phyloP scores from a whole-genome alignment of 2,888 invertebrate genomes.

The Priapulus caudatus region DNA sequence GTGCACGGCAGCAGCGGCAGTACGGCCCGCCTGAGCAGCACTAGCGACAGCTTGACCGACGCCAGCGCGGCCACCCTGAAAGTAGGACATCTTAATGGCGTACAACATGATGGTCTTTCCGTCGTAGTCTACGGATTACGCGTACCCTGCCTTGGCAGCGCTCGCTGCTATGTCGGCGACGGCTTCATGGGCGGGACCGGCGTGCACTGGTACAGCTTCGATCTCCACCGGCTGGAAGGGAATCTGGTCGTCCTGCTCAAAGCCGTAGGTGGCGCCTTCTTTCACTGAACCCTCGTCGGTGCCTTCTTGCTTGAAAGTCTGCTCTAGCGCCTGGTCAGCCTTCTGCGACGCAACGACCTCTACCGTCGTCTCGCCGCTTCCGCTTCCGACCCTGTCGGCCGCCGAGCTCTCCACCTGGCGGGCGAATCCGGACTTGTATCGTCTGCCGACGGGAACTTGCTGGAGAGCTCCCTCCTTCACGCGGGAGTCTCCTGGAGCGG shows the following conservation, averaged over 20 bases:
- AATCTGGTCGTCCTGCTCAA: not conserved
- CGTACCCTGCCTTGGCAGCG: no score
- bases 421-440: constrained; percentile 1
- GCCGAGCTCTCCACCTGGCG: not conserved
- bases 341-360: not conserved
- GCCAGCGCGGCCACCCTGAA: no score
- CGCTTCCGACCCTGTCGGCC: not conserved
- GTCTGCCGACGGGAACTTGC: not conserved
- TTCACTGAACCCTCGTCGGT: not conserved
- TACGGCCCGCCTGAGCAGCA: no score
- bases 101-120: no score
- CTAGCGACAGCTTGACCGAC: no score
- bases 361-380: not conserved
- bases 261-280: constrained; percentile 3
- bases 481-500: not conserved
- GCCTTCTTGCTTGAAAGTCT: not conserved
- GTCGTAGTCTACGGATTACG: no score
- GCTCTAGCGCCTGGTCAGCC: not conserved
- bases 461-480: not conserved
- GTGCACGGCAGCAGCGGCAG: no score
- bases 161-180: no score
- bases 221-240: not conserved
- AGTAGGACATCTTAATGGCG: no score
- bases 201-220: not conserved
- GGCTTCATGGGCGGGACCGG: no score